Base-by-base conservation (phyloP, 1,140 invertebrate genomes). In the Doryteuthis pealeii region DNA sequence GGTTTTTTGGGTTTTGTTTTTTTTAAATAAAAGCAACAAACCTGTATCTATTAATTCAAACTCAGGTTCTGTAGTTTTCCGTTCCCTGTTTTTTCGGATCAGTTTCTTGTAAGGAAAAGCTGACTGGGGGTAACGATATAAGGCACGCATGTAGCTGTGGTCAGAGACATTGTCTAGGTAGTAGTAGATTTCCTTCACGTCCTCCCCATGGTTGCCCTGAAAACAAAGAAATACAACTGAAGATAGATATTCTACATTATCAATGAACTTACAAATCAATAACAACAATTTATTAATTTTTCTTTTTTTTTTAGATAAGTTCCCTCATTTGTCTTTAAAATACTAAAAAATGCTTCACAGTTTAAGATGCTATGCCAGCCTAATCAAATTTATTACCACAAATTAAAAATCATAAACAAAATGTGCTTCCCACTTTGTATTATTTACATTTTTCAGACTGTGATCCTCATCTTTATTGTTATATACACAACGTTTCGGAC, bases 181-280 rank as follows among this genome's bases (percentile, higher is more conserved):
- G 68, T 88, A 89, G 76, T 89, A 89, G n/a, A 85, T 76, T 69
- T 89, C 88, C 74, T 89, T 89, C 26, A 88, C 87, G 79, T 89
- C 88, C 74, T 89, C 88, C 4, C 88, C 88, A 79, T 89, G 88
- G 78, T 89, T 89, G 32, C 88, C 88, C 87, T 89, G 77, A 2
- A 73, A 68, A 75, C 4, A 71, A 54, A 15, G 0, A 71, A 40
- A n/a, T 30, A 12, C 12, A n/a, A 22, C n/a, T n/a, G n/a, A n/a
- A n/a, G 33, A n/a, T 49, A 22, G 15, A n/a, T 28, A 49, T 72
- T 49, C 26, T 26, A 26, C 14, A 2, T 49, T 22, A 26, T 28
- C 31, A 10, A 67, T 30, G 12, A 26, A 67, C 22, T 26, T 26
- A 67, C 22, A 28, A 67, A 67, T 14, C 12, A 30, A 67, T 12